Conservation (phyloP, 2,797 vertebrate genomes). For the Cossypha dichroa region DNA sequence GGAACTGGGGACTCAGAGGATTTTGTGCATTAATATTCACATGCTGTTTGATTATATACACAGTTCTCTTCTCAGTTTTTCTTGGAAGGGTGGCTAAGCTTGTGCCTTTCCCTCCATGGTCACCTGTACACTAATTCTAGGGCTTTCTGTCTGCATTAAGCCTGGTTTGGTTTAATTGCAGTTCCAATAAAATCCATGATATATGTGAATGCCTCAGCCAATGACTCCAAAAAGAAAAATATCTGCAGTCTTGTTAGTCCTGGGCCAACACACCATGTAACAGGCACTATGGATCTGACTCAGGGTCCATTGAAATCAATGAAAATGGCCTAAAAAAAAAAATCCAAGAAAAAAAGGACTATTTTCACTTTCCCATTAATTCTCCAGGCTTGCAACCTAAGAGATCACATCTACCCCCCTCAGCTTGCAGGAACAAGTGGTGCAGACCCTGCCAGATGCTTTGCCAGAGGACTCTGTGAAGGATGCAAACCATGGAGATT, state of each 20-base stretch:
- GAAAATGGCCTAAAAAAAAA: neutral
- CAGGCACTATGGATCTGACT: conserved; percentile 7
- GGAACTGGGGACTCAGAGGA: conserved; percentile 86
- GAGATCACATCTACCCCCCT: neutral
- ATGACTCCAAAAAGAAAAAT: conserved; percentile 48
- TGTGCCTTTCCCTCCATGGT: conserved; percentile 77
- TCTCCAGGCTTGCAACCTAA: neutral
- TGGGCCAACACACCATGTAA: conserved; percentile 26
- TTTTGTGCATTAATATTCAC: conserved; percentile 83
- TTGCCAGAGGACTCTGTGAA: neutral
- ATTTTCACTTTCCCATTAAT: neutral
- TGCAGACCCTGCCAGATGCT: neutral
- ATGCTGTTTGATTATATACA: conserved; percentile 77
- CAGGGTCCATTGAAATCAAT: neutral
- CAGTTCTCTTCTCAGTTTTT: conserved; percentile 76
- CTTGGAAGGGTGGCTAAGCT: conserved; percentile 73
- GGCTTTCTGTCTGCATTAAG: conserved; percentile 72
- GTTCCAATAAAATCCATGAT: conserved; percentile 80
- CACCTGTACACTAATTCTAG: conserved; percentile 83
- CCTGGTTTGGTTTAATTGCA: conserved; percentile 80
- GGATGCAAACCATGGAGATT: neutral
- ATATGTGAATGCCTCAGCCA: conserved; percentile 55
- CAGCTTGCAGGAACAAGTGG: neutral
- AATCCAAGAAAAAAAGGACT: neutral
- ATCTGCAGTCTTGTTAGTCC: conserved; percentile 44